Percentiles rank a stretch among this genome's conserved stretches.
Evolutionary conservation across 2,113 vertebrate species (phyloP).

Genomic region (Callorhinus ursinus): DNA sequence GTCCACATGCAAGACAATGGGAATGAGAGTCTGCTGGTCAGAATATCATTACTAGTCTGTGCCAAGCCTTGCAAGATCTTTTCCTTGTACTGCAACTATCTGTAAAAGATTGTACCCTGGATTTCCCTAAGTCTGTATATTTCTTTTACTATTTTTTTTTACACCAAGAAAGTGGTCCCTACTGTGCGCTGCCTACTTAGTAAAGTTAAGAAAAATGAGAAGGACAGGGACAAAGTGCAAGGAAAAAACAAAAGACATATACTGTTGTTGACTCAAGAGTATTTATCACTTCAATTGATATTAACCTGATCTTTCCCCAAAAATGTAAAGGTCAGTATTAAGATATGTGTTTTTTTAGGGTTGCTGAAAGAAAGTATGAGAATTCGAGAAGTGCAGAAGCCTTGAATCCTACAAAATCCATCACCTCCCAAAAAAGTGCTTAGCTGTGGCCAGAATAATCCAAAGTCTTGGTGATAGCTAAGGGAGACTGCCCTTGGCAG

Average conservation of each 20-base stretch:
- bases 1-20: neutral
- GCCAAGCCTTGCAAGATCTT: neutral
- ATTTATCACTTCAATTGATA: neutral
- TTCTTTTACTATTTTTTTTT: neutral
- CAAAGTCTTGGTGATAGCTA: neutral
- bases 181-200: neutral
- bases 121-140: neutral
- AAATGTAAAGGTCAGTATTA: neutral
- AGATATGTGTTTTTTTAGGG: neutral
- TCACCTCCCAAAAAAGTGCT: neutral
- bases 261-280: neutral
- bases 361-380: neutral
- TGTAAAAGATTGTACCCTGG: neutral
- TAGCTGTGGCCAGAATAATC: neutral
- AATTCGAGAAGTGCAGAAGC: neutral
- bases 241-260: constrained; percentile 24
- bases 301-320: neutral
- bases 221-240: neutral
- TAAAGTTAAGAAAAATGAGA: neutral
- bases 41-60: neutral
- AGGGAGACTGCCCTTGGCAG: neutral
- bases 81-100: neutral
- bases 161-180: neutral
- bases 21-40: neutral
- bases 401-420: neutral